These are phyloP conservation scores for Procavia capensis DNA, from an alignment of 2,113 vertebrate species.

Conservation along the genomic window DNA sequence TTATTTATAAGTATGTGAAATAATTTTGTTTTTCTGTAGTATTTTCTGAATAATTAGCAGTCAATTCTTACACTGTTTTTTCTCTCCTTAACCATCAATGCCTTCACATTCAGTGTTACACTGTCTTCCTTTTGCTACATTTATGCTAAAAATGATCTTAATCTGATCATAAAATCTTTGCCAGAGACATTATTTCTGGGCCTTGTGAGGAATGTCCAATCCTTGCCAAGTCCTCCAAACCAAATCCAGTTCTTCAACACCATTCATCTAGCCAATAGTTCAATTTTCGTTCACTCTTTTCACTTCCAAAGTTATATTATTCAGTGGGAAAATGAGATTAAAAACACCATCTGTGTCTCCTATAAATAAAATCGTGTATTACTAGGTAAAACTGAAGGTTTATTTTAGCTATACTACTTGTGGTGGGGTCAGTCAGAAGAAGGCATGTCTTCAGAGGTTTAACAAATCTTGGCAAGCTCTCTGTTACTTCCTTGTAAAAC, in stretches of 20 bases:
- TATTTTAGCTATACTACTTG: conserved; percentile 62
- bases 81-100: not conserved
- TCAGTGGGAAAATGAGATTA: conserved; percentile 71
- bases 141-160: conserved; percentile 51
- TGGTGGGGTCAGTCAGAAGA: not conserved
- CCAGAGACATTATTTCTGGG: conserved; percentile 27
- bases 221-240: conserved; percentile 55
- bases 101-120: conserved; percentile 15
- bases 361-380: conserved; percentile 58
- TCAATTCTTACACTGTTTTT: not conserved
- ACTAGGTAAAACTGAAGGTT: conserved; percentile 47
- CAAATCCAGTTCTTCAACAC: conserved; percentile 61
- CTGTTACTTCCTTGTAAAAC: conserved; percentile 21
- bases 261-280: conserved; percentile 32
- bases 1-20: not conserved
- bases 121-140: not conserved
- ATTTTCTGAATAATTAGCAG: not conserved
- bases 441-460: not conserved
- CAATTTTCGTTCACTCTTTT: conserved; percentile 58
- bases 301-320: conserved; percentile 68
- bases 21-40: not conserved
- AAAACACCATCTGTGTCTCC: conserved; percentile 76
- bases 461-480: conserved; percentile 30
- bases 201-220: not conserved
- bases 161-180: conserved; percentile 37